Evolutionary conservation across 1,140 invertebrate genomes (phyloP), one percentile per base, ranked within the genome.

Genomic region (Lucilia sericata): DNA sequence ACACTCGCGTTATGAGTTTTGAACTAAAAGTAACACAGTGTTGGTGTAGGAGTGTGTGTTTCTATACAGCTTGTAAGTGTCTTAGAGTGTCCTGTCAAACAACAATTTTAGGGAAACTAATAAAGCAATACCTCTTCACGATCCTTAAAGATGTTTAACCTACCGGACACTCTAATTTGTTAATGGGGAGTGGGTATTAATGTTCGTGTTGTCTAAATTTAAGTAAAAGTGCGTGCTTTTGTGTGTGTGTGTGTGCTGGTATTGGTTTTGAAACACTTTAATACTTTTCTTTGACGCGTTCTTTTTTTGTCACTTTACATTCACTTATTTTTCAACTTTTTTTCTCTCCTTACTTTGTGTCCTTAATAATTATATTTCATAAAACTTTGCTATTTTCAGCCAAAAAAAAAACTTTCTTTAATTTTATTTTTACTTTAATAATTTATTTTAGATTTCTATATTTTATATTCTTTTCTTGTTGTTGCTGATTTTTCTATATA

Each of bases 1-100:
- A 25, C 65, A 70, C 65, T 70, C 65, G 21, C 65, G n/a, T 60
- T 17, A 70, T 70, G 21, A 70, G 65, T 21, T n/a, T n/a, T 55
- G 12, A 12, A 21, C 55, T 60, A 17, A 17, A 60, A 30, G 25
- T 60, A 60, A 8, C 55, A 60, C 13, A n/a, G 21, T 19, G 25
- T 21, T 9, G 21, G 0, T 25, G 9, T 70, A 0, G 5, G n/a
- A 19, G 19, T 25, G 3, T 19, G 7, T 70, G 19, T 21, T 17
- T 60, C 14, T 60, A 7, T 60, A n/a, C n/a, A n/a, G n/a, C n/a
- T 30, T 30, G 25, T 30, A 30, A 30, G 25, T 30, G 25, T 30
- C 25, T 30, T 30, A 30, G 25, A 30, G 25, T 30, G 25, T 30
- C 25, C 25, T 30, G 25, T 30, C 1, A 30, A 30, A 30, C 25